Conservation (phyloP, 2,888 invertebrate species). For the Amphipyra tragopoginis region DNA sequence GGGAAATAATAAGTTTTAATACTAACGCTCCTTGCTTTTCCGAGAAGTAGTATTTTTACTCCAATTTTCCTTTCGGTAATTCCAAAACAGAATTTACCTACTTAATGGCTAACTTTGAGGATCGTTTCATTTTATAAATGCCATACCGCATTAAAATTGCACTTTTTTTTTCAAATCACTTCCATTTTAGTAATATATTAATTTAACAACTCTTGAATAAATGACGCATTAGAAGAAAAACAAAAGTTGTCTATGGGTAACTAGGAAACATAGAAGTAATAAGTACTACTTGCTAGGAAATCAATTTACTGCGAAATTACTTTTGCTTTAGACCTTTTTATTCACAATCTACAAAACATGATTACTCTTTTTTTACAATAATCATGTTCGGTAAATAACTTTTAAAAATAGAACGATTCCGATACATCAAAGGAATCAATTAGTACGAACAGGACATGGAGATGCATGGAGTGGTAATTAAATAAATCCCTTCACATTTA, state of each 20-base stretch:
- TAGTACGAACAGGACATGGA: slow-evolving; percentile 50
- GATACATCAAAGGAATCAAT: slow-evolving; percentile 64
- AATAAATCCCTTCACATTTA: slow-evolving; percentile 68
- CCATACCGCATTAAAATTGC: no score
- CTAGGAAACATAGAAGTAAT: no score
- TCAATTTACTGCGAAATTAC: slow-evolving; percentile 19
- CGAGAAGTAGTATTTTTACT: neutral
- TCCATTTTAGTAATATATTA: no score
- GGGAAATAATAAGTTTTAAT: neutral
- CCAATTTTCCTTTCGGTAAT: no score
- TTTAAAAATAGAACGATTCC: slow-evolving; percentile 47
- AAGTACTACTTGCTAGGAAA: no score
- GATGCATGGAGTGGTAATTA: slow-evolving; percentile 65
- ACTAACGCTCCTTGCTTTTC: slow-evolving; percentile 4
- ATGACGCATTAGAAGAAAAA: slow-evolving; percentile 11
- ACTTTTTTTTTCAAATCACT: no score
- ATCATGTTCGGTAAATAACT: slow-evolving; percentile 27
- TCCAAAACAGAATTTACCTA: no score
- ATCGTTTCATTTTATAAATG: no score
- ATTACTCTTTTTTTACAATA: slow-evolving; percentile 6
- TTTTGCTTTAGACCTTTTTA: slow-evolving; percentile 33
- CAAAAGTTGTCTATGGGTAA: slow-evolving; percentile 24
- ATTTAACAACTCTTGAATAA: no score
- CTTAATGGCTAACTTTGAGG: no score
- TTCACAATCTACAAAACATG: slow-evolving; percentile 7